A percentile compares a stretch with the other conserved stretches of the same genome.
These are phyloP conservation scores for Loris lydekkerianus DNA, from an alignment of 2,797 vertebrate species.

Conservation along the genomic window DNA sequence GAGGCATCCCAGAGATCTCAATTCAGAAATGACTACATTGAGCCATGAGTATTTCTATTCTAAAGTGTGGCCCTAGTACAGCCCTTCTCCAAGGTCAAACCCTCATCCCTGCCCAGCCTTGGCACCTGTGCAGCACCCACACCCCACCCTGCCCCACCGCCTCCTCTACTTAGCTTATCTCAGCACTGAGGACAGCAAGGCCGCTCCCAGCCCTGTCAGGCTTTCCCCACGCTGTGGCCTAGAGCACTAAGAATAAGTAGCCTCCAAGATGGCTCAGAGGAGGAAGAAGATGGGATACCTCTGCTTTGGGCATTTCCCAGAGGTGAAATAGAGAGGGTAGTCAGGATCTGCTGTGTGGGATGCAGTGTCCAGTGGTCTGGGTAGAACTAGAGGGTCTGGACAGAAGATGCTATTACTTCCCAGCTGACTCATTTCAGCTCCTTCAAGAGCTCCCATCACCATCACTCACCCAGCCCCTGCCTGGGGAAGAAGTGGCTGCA, in stretches of 20 bases:
- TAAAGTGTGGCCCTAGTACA: neutral
- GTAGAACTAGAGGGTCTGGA: neutral
- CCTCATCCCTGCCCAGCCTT: neutral
- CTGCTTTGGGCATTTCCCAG: neutral
- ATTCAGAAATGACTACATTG: neutral
- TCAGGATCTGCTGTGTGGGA: neutral
- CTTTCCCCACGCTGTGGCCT: neutral
- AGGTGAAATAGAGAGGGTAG: neutral
- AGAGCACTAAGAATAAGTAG: neutral
- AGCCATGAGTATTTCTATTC: neutral
- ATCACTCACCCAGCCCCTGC: neutral
- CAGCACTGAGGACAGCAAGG: neutral
- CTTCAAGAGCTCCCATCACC: neutral
- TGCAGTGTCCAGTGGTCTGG: neutral
- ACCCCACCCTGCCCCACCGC: neutral
- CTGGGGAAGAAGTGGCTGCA: neutral
- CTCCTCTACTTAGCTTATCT: slow-evolving; percentile 27
- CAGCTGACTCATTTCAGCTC: neutral
- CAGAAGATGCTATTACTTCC: neutral
- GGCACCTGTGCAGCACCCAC: neutral
- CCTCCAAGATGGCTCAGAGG: neutral
- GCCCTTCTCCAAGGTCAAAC: neutral
- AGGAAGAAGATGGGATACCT: neutral
- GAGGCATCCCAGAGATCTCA: neutral
- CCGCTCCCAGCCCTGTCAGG: neutral